Evolutionary conservation across 2,113 vertebrate genomes (phyloP).

Genomic region (Tragelaphus buxtoni): DNA sequence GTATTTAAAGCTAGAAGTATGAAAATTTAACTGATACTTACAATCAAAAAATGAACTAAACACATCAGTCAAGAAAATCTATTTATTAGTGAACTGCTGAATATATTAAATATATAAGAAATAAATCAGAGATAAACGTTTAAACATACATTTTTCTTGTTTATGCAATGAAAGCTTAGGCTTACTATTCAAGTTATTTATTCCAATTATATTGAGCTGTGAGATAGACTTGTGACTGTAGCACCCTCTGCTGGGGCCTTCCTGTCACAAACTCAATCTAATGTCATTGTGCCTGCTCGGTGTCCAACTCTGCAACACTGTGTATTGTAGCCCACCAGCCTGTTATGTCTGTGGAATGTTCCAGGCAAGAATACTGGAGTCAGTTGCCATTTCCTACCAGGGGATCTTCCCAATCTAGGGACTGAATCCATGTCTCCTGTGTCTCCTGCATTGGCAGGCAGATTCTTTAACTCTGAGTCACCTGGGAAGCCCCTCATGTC

Average conservation of each 20-base stretch:
- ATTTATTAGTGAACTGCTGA: not conserved
- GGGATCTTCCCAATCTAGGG: not conserved
- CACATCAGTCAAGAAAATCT: not conserved
- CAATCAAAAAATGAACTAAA: not conserved
- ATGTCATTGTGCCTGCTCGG: not conserved
- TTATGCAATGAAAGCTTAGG: not conserved
- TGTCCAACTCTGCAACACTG: not conserved
- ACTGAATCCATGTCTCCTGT: not conserved
- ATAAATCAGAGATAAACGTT: not conserved
- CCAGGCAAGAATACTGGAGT: not conserved
- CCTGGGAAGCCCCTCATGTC: not conserved
- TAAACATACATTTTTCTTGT: not conserved
- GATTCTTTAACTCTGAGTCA: not conserved
- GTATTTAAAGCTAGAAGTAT: not conserved
- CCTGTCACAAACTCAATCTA: not conserved
- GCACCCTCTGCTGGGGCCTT: slow-evolving; percentile 82
- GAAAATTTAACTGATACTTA: not conserved
- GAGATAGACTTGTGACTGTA: slow-evolving; percentile 71
- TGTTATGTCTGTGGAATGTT: not conserved
- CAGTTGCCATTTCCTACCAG: not conserved
- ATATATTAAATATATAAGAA: not conserved
- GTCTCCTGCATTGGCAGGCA: not conserved
- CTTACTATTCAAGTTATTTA: not conserved
- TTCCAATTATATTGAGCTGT: not conserved
- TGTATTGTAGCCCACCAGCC: not conserved